Base-by-base conservation (phyloP, 2,797 vertebrate genomes). In the Rhynchonycteris naso region DNA sequence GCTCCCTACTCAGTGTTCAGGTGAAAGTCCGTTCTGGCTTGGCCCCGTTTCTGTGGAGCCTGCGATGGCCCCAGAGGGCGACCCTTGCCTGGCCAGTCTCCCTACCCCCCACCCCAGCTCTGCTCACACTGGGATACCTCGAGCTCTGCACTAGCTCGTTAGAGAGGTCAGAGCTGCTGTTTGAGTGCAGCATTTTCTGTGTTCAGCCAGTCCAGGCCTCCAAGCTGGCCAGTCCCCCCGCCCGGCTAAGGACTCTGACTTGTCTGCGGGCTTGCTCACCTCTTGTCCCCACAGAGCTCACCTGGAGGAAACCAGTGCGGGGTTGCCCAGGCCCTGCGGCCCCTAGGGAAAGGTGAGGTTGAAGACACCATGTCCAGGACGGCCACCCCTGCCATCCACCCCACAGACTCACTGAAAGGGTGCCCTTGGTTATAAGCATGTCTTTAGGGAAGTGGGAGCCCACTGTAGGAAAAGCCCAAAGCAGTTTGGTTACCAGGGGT, bases 1-100 rank as follows among this genome's bases (percentile, higher is more conserved):
- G 26, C 54, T 18, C 9, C 19, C 3, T 7, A 2, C 19, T 24
- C 16, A 2, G 8, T 0, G 0, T 6, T 6, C 0, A 28, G 61
- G 2, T 47, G 33, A 7, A 13, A 30, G 24, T 2, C 4, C 0
- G 0, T 26, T 28, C 38, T 1, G 8, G 35, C 26, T 18, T 1
- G 1, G 24, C 9, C 35, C 52, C 2, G 1, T 19, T 14, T 38
- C 58, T n/a, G 24, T 3, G 12, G 33, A 0, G 1, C 28, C 6
- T 0, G 1, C 2, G 0, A 33, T 7, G 9, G 4, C 15, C 24
- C 33, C 1, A 3, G 16, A 47, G 2, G 9, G 43, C 10, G 43
- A 14, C 47, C 16, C 4, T 13, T 0, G 10, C 4, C 9, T 0
- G 10, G 24, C 33, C 54, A 22, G 68, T 24, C 61, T 15, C 19